These are phyloP conservation scores for Heliconius hortense DNA, from an alignment of 2,888 invertebrate genomes.

Conservation along the genomic window DNA sequence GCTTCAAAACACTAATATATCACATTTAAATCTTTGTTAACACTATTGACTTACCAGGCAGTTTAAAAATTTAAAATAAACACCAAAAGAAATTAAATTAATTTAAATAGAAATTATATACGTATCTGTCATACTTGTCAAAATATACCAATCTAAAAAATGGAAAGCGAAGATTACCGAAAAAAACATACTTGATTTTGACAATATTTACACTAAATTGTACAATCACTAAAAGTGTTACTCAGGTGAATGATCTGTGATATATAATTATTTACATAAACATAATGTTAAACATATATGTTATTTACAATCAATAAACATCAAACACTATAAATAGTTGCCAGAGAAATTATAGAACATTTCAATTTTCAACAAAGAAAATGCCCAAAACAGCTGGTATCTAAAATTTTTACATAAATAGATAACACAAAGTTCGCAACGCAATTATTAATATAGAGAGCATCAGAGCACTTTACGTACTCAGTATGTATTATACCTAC, in stretches of 20 bases:
- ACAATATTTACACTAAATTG: constrained; percentile 5
- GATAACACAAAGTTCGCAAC: constrained; percentile 27
- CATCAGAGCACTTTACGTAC: constrained; percentile 13
- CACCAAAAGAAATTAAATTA: background rate
- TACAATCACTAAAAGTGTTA: constrained; percentile 48
- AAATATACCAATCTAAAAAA: background rate
- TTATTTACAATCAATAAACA: constrained; percentile 1
- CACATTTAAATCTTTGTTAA: background rate
- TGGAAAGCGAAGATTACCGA: background rate
- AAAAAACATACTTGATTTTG: background rate
- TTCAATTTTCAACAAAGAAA: constrained; percentile 1
- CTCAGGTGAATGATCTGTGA: constrained; percentile 57
- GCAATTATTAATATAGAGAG: constrained; percentile 20
- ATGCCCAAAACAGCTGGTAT: constrained; percentile 5
- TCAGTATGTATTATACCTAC: constrained; percentile 2
- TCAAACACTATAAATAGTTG: background rate
- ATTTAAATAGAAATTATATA: background rate
- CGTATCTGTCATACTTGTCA: background rate
- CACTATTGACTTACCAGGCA: background rate
- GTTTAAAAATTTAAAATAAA: background rate
- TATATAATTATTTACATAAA: constrained; percentile 53
- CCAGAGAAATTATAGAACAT: background rate
- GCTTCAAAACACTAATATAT: too few species aligned
- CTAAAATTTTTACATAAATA: constrained; percentile 22
- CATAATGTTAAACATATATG: background rate